Evolutionary conservation across 2,888 invertebrate genomes (phyloP).

Genomic region (Stenotaenia linearis): DNA sequence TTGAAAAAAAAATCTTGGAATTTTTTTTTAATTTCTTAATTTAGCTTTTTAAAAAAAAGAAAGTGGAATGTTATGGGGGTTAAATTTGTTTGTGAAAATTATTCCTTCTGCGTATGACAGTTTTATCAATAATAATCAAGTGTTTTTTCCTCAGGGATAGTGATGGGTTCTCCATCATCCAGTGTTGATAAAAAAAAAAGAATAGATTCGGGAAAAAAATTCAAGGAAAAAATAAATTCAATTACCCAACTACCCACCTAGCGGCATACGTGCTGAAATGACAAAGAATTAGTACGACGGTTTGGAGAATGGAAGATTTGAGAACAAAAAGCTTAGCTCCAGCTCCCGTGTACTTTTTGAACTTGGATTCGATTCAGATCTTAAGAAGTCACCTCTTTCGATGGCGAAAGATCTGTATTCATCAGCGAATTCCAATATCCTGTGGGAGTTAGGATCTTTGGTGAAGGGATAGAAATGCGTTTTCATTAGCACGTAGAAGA

Average conservation of each 20-base stretch:
- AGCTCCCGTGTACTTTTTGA: constrained; percentile 13
- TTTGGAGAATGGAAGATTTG: constrained; percentile 1
- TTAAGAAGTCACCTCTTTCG: constrained; percentile 20
- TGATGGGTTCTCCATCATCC: neutral
- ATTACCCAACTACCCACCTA: neutral
- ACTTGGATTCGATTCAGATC: constrained; percentile 26
- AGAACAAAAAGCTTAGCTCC: constrained; percentile 23
- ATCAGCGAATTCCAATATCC: constrained; percentile 24
- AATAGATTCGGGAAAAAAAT: neutral
- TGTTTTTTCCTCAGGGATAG: neutral
- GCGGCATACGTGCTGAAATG: constrained; percentile 13
- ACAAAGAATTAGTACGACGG: constrained; percentile 6
- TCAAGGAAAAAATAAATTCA: neutral
- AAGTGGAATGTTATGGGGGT: too few relatives aligned
- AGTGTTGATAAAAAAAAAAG: neutral
- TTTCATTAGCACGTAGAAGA: constrained; percentile 26
- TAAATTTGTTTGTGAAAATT: neutral
- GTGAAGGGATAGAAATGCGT: constrained; percentile 12
- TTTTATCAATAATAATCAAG: neutral
- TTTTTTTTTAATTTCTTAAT: neutral
- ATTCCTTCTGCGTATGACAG: constrained; percentile 7
- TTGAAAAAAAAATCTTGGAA: neutral
- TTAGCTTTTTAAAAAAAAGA: neutral
- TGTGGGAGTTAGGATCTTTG: neutral
- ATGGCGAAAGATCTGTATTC: constrained; percentile 13